Evolutionary conservation across 1,140 invertebrate species (phyloP).

Genomic region (Dufourea novaeangliae): DNA sequence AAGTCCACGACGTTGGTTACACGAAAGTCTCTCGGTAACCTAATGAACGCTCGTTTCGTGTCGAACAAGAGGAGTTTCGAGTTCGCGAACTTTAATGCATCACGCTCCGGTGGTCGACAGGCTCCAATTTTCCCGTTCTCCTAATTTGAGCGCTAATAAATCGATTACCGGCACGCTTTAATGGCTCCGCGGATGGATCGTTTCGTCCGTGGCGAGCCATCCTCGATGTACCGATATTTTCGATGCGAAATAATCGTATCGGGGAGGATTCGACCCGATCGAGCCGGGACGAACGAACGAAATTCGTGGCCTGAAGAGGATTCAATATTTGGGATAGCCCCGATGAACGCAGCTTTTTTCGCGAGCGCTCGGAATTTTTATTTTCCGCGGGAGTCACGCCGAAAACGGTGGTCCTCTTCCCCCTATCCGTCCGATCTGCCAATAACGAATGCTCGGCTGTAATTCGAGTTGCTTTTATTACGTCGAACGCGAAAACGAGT

Average conservation of each 20-base stretch:
- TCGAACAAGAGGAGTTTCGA: not conserved
- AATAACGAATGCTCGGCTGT: constrained; percentile 21
- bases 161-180: constrained; percentile 20
- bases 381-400: not conserved
- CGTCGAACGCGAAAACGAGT: not conserved
- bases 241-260: constrained; percentile 7
- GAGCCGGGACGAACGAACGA: constrained; percentile 6
- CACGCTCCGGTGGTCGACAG: no score
- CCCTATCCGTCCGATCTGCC: constrained; percentile 26
- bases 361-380: constrained; percentile 34
- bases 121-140: not conserved
- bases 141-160: constrained; percentile 27
- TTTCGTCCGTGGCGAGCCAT: not conserved
- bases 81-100: not conserved
- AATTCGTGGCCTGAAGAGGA: not conserved
- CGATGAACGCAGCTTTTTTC: constrained; percentile 18
- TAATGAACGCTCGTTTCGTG: not conserved
- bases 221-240: not conserved
- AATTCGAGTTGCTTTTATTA: constrained; percentile 41
- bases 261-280: not conserved
- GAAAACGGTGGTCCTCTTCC: no score
- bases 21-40: not conserved
- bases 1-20: not conserved
- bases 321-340: constrained; percentile 14
- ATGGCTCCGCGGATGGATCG: not conserved